These are phyloP conservation scores for Crotophaga sulcirostris DNA, from an alignment of 2,113 vertebrate genomes.

Conservation along the genomic window DNA sequence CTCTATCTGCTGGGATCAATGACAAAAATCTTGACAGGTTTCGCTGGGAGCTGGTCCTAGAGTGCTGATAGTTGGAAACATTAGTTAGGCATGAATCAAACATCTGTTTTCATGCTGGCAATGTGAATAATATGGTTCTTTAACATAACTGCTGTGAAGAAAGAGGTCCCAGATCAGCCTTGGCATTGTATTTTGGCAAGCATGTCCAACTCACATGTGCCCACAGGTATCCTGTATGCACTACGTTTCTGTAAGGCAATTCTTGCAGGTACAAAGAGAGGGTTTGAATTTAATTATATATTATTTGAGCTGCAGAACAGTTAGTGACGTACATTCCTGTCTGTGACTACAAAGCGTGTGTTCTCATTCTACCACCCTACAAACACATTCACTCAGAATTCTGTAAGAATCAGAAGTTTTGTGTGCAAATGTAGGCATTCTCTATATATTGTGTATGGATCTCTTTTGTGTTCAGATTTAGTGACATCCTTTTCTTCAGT, in stretches of 20 bases:
- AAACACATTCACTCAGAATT: not conserved
- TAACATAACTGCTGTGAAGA: not conserved
- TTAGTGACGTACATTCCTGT: not conserved
- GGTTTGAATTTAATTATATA: not conserved
- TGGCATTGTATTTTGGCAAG: not conserved
- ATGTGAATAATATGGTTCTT: not conserved
- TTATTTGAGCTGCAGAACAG: not conserved
- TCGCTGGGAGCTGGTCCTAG: not conserved
- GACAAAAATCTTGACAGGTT: not conserved
- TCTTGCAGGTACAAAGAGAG: slow-evolving; percentile 9
- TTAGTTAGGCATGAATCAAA: not conserved
- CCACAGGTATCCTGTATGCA: not conserved
- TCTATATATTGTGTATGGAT: not conserved
- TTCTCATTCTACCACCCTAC: not conserved
- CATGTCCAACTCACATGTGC: not conserved
- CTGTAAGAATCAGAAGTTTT: not conserved
- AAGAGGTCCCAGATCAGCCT: not conserved
- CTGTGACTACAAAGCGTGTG: not conserved
- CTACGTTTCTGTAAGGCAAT: not conserved
- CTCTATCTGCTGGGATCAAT: not conserved
- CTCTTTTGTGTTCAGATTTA: not conserved
- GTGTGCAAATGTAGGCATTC: not conserved
- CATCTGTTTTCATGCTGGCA: not conserved
- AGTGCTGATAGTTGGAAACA: not conserved
- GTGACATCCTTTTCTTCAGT: not conserved